These are phyloP conservation scores for Polylopha cassiicola DNA, from an alignment of 2,888 invertebrate genomes.

Conservation along the genomic window DNA sequence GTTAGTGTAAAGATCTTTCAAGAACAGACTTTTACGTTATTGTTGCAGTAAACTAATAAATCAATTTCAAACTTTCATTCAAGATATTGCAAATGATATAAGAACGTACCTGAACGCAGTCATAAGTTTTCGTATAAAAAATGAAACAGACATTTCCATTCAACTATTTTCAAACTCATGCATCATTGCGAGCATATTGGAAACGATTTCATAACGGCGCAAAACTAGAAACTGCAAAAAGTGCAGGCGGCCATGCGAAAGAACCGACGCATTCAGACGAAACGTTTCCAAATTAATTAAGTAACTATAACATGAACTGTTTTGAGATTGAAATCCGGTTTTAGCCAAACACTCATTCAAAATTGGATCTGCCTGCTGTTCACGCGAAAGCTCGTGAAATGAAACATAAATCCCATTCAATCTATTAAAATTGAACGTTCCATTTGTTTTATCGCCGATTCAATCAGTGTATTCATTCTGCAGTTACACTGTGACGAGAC, in stretches of 20 bases:
- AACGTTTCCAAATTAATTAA: slow-evolving; percentile 23
- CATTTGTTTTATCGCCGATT: slow-evolving; percentile 69
- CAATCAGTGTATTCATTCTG: slow-evolving; percentile 60
- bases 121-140: too few relatives aligned
- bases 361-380: slow-evolving; percentile 36
- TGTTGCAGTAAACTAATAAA: too few relatives aligned
- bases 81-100: too few relatives aligned
- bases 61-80: too few relatives aligned
- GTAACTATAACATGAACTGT: slow-evolving; percentile 7
- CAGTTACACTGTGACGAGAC: slow-evolving; percentile 34
- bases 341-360: slow-evolving; percentile 19
- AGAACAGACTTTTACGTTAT: too few relatives aligned
- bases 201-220: slow-evolving; percentile 6
- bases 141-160: not conserved
- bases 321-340: slow-evolving; percentile 18
- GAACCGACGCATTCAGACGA: slow-evolving; percentile 14
- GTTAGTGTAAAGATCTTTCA: too few relatives aligned
- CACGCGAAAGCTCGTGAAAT: slow-evolving; percentile 55
- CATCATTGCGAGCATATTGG: too few relatives aligned
- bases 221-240: slow-evolving; percentile 8
- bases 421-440: slow-evolving; percentile 71
- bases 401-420: slow-evolving; percentile 71
- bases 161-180: not conserved
- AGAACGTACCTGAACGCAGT: too few relatives aligned
- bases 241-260: slow-evolving; percentile 1